Evolutionary conservation across 2,113 vertebrate genomes (phyloP), one percentile per base, ranked within the genome.

Genomic region (Ploceus nigricollis): DNA sequence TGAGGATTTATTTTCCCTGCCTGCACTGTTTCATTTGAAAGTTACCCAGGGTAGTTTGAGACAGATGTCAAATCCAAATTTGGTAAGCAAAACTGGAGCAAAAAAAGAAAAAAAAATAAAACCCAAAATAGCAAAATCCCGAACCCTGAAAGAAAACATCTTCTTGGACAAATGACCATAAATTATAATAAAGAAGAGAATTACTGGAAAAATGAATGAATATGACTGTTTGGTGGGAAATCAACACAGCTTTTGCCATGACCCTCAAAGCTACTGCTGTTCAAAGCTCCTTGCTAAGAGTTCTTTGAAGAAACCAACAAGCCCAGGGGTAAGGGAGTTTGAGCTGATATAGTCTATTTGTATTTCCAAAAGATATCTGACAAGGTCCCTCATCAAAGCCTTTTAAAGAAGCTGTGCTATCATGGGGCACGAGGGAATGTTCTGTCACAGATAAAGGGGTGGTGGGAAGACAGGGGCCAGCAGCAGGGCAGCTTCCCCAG

Each of bases 281-380:
- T 86, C 53, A 64, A 80, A 91, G 37, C 20, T 75, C 25, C 44
- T 79, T 63, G 51, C 39, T 60, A 65, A 61, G 65, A 82, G 37
- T 23, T 53, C 82, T 95, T 88, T 93, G 85, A 92, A 92, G 79
- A 50, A 90, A 90, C n/a, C 88, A 87, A 24, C 27, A 42, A 80
- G 71, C 37, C 42, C 8, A 23, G 30, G 56, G 54, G 13, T 35
- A 60, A 88, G 54, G 30, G n/a, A 72, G 50, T 80, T 61, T 42
- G 24, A 77, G 68, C 76, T 88, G 45, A 66, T 73, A 21, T 0
- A 50, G 30, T 35, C 88, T 86, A 24, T 88, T 83, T 70, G 76
- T 92, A 77, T 90, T 96, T 92, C 82, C 82, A 93, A 48, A 88
- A 81, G 66, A 30, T 45, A 66, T 6, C 58, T 83, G 82, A 80